A percentile compares a stretch with the other conserved stretches of the same genome.
phyloP scores from a whole-genome alignment of 2,888 invertebrate species.

The Neoitamus cyanurus region DNA sequence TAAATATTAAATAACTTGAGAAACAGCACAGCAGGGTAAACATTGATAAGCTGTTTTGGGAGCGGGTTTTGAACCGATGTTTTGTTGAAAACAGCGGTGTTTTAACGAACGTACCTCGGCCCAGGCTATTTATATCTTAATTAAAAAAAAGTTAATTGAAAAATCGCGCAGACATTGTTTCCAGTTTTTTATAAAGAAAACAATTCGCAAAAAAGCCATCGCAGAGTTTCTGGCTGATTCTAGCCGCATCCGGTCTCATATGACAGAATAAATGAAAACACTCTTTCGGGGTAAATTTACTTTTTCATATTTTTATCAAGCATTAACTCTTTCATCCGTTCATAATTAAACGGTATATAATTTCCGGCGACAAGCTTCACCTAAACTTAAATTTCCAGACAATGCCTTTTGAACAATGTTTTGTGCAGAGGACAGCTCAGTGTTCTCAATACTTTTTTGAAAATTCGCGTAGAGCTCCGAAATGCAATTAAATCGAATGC shows the following conservation, averaged over 20 bases:
- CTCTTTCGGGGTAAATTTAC: neutral
- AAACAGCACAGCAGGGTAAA: neutral
- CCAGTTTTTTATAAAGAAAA: neutral
- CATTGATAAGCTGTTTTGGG: constrained; percentile 11
- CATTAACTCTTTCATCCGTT: too few species aligned
- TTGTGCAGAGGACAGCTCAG: neutral
- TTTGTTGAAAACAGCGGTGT: neutral
- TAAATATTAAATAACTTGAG: neutral
- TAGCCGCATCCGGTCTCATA: neutral
- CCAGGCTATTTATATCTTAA: neutral
- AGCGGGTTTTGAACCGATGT: neutral
- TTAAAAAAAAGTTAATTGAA: neutral
- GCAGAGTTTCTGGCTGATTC: neutral
- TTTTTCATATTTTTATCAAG: neutral
- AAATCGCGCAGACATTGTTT: neutral
- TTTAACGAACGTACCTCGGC: neutral
- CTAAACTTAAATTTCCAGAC: neutral
- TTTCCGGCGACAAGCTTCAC: too few species aligned
- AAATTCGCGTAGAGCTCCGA: neutral
- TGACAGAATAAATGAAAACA: neutral
- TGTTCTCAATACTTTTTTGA: neutral
- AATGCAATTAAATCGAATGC: neutral
- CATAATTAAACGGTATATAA: neutral
- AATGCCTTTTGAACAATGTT: neutral
- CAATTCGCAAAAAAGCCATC: neutral